Evolutionary conservation across 1,140 invertebrate genomes (phyloP).

Genomic region (Limonius californicus): DNA sequence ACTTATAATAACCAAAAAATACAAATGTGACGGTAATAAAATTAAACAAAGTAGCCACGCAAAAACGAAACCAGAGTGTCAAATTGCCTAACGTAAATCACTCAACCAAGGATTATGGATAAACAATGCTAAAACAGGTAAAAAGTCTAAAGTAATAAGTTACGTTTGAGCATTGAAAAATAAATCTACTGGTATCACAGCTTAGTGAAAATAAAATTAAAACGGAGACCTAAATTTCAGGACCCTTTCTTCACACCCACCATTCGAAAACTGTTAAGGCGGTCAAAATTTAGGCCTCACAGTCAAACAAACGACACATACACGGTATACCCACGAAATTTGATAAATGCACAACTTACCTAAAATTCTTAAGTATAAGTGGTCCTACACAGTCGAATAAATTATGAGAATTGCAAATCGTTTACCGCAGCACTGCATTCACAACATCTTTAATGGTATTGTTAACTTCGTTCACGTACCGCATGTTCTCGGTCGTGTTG

Average conservation of each 20-base stretch:
- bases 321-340: slow-evolving; percentile 16
- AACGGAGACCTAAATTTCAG: background rate
- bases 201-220: slow-evolving; percentile 29
- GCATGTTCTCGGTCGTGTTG: slow-evolving; percentile 65
- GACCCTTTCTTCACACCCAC: background rate
- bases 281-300: background rate
- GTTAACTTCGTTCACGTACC: slow-evolving; percentile 68
- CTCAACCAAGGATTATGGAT: background rate
- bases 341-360: slow-evolving; percentile 22
- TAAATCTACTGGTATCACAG: slow-evolving; percentile 35
- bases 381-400: slow-evolving; percentile 16
- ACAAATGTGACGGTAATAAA: no score
- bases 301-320: slow-evolving; percentile 14
- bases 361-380: slow-evolving; percentile 18
- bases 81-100: no score
- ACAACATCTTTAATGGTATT: slow-evolving; percentile 78
- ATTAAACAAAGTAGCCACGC: background rate
- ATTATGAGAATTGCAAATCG: background rate
- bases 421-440: slow-evolving; percentile 75
- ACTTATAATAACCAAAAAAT: no score
- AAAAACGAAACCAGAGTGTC: no score
- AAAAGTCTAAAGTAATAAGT: slow-evolving; percentile 8
- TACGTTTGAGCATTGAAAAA: slow-evolving; percentile 15
- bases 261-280: slow-evolving; percentile 1
- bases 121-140: slow-evolving; percentile 1